A percentile compares a stretch with the other conserved stretches of the same genome.
Evolutionary conservation across 2,113 vertebrate genomes (phyloP).

Genomic region (Muntiacus muntjak): DNA sequence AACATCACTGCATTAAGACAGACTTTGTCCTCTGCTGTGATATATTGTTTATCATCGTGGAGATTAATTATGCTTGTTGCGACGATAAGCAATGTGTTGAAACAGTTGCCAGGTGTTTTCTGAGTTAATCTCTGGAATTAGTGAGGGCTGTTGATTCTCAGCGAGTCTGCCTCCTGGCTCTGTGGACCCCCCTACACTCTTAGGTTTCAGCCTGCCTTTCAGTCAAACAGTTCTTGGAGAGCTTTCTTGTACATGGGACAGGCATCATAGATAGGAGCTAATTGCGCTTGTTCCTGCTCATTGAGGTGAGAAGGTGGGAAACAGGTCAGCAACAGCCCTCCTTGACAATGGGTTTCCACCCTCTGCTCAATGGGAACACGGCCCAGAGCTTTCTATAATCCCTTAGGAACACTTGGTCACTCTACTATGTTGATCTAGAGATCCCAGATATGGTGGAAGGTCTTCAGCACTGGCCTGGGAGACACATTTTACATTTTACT

Average conservation of each 20-base stretch:
- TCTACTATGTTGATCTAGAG: not conserved
- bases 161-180: not conserved
- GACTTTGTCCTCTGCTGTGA: constrained; percentile 59
- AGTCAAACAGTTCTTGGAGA: not conserved
- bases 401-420: not conserved
- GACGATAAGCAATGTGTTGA: not conserved
- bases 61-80: not conserved
- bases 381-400: not conserved
- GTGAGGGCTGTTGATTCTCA: not conserved
- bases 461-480: not conserved
- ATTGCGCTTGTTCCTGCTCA: not conserved
- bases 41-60: constrained; percentile 50
- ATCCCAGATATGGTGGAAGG: too few species aligned
- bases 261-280: rapidly evolving
- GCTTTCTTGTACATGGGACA: rapidly evolving
- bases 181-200: not conserved
- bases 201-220: not conserved
- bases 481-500: not conserved
- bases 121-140: constrained; percentile 57
- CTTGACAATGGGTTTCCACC: not conserved
- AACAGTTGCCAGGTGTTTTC: constrained; percentile 55
- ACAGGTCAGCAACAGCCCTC: rapidly evolving
- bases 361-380: not conserved
- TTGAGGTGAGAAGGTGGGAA: not conserved
- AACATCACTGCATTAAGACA: not conserved